A percentile compares a stretch with the other conserved stretches of the same genome.
Conservation (phyloP, 1,140 invertebrate species). For the Brachionus plicatilis region DNA sequence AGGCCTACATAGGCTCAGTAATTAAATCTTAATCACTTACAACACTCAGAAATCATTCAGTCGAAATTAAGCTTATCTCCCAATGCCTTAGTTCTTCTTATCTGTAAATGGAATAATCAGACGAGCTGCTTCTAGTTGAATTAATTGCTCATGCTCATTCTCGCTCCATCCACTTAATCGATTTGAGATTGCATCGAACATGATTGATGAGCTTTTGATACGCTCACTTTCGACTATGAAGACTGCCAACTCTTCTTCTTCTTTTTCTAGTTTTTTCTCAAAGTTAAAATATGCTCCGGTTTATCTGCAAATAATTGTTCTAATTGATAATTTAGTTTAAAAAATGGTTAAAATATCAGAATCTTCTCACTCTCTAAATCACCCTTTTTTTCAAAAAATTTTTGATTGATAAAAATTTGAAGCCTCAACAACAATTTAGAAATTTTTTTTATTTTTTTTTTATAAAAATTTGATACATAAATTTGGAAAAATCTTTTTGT, state of each 20-base stretch:
- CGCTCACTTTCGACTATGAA: not conserved
- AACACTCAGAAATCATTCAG: not conserved
- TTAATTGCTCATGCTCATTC: not conserved
- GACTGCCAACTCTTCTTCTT: not conserved
- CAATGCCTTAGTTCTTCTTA: not conserved
- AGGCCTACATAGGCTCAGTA: not conserved
- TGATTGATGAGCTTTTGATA: constrained; percentile 1
- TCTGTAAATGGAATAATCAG: not conserved
- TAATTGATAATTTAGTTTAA: not conserved
- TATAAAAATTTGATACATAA: too few relatives aligned
- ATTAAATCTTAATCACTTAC: not conserved
- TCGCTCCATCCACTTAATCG: not conserved
- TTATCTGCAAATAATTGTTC: not conserved
- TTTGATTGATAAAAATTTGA: too few relatives aligned
- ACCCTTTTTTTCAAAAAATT: too few relatives aligned
- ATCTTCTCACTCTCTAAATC: too few relatives aligned
- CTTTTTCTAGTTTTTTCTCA: not conserved
- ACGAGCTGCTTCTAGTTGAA: not conserved
- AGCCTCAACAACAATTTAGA: too few relatives aligned
- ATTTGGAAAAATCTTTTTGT: too few relatives aligned
- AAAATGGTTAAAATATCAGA: not conserved
- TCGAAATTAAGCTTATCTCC: not conserved
- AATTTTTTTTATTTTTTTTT: too few relatives aligned
- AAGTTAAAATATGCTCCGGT: not conserved
- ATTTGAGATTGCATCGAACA: not conserved